Evolutionary conservation across 2,797 vertebrate genomes (phyloP).

Genomic region (Coccyzus lansbergi): DNA sequence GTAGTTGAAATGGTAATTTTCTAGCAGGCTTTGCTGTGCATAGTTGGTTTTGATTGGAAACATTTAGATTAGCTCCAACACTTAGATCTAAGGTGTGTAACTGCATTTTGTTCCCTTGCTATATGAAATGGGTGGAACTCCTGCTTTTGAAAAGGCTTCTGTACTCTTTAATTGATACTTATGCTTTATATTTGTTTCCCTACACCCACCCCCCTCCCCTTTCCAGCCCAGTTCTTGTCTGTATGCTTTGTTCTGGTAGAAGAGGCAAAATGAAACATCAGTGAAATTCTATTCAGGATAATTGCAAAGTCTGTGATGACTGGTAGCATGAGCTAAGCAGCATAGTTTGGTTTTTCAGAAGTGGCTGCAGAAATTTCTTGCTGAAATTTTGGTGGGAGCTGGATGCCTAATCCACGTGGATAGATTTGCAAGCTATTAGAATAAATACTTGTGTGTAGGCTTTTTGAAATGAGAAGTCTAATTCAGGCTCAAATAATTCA

Average conservation of each 20-base stretch:
- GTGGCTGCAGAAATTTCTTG: neutral
- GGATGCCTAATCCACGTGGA: neutral
- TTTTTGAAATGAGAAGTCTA: neutral
- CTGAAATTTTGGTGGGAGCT: neutral
- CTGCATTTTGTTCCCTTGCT: neutral
- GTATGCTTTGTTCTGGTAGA: neutral
- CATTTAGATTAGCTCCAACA: neutral
- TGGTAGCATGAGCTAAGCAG: neutral
- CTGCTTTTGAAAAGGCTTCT: neutral
- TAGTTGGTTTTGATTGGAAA: neutral
- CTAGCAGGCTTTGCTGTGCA: neutral
- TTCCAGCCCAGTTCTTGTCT: neutral
- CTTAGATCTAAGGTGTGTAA: neutral
- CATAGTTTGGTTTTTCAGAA: conserved; percentile 9
- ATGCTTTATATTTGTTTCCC: neutral
- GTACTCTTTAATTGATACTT: conserved; percentile 1
- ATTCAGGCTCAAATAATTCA: neutral
- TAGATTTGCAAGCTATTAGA: neutral
- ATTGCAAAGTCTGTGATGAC: neutral
- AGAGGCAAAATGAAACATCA: neutral
- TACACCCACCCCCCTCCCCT: no score
- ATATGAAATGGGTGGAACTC: neutral
- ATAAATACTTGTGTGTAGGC: neutral
- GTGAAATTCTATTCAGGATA: neutral
- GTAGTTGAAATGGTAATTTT: conserved; percentile 13